Base-by-base conservation (phyloP, 2,888 invertebrate species). In the Ophion costatus region DNA sequence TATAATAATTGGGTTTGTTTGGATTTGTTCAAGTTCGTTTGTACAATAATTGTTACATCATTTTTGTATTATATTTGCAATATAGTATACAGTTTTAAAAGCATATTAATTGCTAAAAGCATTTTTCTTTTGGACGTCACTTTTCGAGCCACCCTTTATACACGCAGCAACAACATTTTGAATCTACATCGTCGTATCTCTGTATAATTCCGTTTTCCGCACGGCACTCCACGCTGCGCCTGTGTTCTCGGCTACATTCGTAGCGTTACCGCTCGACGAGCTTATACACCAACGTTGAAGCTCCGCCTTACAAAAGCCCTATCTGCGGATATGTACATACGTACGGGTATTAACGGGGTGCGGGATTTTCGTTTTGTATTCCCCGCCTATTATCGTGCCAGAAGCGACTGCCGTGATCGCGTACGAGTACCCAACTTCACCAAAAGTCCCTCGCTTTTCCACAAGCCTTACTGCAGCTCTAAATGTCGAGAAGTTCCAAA, bases 201-300 rank as follows among this genome's bases (percentile, higher is more conserved):
- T 71, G 33, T 73, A 73, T 79, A 79, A 64, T 71, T 14, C n/a
- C 51, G 70, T 79, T 79, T 71, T 63, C 70, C 70, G 9, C 29
- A 29, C 29, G 22, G 71, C 63, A 56, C 70, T 71, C 56, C 61
- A 42, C 61, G 11, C 33, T 22, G 33, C 56, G 64, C 56, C 33
- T 71, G 33, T 61, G 45, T 38, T 71, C 59, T 69, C 45, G 45
- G 59, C 69, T 38, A 20, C 33, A 59, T 59, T 61, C 45, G 61
- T 22, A 42, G 22, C 70, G 61, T 51, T 20, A 61, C 17, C 63
- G 51, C 69, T 45, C 63, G 70, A 67, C 38, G 42, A 38, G 79
- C 71, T 79, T 71, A 71, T 69, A 61, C 59, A 56, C 17, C 17
- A 79, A 71, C 22, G 33, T n/a, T n/a, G 63, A 78, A 70, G 70